Base-by-base conservation (phyloP, 2,113 vertebrate genomes). In the Prunella himalayana region DNA sequence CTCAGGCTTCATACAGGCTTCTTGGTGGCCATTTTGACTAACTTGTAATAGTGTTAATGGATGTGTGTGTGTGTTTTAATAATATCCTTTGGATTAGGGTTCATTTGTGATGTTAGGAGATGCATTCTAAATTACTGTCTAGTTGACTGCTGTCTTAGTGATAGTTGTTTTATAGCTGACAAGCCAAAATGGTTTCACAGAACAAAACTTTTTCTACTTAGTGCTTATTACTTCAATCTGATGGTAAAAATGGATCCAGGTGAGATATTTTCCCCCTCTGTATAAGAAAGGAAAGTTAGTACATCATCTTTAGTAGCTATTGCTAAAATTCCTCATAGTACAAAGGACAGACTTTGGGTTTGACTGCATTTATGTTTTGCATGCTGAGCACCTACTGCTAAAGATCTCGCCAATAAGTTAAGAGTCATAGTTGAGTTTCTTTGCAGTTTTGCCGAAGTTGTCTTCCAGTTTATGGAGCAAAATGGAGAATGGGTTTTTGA, bases 391-490 rank as follows among this genome's bases (percentile, higher is more conserved):
- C 42, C 39, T 63, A 1, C 63, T 68, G 39, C 35, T 70, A 15
- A 56, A 92, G 35, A 51, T 89, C 50, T 75, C 0, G 0, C 56
- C 60, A 76, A 0, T 35, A 75, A 23, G 1, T 61, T 31, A n/a
- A 39, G 21, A 73, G 30, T 37, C 15, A 14, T 35, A 37, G 19
- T 39, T 63, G 39, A 84, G 7, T 84, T 94, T 82, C 42, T 82
- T 81, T 42, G 30, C 39, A 25, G 13, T 60, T 81, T 87, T 87
- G 53, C 51, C 31, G 35, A 75, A 63, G 33, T 85, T 12, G 35
- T 83, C 25, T 83, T 21, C 19, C 10, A 15, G 22, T 79, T 87
- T 13, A 28, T 56, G 39, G 24, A 63, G 60, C 15, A 75, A 84
- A 94, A 66, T 54, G 47, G 77, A 84, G 92, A 81, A 13, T 6